Percentiles rank a stretch among this genome's conserved stretches.
These are phyloP conservation scores for Acropora tenuis DNA, from an alignment of 64 coral and sea anemone species.

Conservation along the genomic window DNA sequence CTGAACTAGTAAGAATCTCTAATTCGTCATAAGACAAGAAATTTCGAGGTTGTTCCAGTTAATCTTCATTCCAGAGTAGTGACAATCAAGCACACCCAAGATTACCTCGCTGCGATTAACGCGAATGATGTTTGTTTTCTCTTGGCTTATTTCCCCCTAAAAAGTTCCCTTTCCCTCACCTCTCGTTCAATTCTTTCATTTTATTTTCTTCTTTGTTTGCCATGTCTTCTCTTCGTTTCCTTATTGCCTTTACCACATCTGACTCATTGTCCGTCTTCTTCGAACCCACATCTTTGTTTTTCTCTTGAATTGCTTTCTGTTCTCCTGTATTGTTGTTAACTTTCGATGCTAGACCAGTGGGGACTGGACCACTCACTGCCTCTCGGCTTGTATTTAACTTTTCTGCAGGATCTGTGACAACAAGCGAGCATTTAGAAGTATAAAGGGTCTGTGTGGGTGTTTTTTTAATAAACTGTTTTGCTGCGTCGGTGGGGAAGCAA, in stretches of 20 bases:
- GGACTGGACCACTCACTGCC: background rate
- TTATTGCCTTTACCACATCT: background rate
- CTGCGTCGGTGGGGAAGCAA: too few relatives aligned
- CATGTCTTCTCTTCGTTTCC: slow-evolving; percentile 30
- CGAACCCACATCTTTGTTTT: background rate
- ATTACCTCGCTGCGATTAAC: too few relatives aligned
- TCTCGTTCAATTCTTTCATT: slow-evolving; percentile 25
- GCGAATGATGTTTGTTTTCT: too few relatives aligned
- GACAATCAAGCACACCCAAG: too few relatives aligned
- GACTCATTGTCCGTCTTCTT: background rate
- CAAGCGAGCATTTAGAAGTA: background rate
- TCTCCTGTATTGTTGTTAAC: background rate
- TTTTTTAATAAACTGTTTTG: too few relatives aligned
- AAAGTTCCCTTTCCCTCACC: background rate
- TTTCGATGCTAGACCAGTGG: background rate
- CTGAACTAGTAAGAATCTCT: too few relatives aligned
- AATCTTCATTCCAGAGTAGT: too few relatives aligned
- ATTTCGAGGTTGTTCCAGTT: too few relatives aligned
- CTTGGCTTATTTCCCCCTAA: too few relatives aligned
- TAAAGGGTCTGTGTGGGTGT: too few relatives aligned
- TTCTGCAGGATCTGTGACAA: background rate
- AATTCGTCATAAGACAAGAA: too few relatives aligned
- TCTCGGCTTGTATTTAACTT: background rate
- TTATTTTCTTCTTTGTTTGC: slow-evolving; percentile 27
- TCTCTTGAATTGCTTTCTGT: background rate